Evolutionary conservation across 1,140 invertebrate species (phyloP).

Genomic region (Bombus sibiricus): DNA sequence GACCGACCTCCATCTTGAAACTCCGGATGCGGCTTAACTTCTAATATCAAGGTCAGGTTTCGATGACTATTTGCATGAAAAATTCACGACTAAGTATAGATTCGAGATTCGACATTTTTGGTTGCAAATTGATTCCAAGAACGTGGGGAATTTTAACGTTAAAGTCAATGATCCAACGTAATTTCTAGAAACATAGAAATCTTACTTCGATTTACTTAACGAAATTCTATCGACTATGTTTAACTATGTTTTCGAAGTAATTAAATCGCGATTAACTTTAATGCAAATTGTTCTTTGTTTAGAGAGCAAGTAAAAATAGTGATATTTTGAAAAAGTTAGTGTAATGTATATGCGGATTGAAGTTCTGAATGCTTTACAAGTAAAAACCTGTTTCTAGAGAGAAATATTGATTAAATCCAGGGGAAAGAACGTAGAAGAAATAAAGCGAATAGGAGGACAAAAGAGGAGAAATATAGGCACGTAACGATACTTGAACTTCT

Average conservation of each 20-base stretch:
- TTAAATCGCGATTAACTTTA: too few species aligned
- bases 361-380: background rate
- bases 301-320: too few species aligned
- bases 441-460: background rate
- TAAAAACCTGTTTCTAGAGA: background rate
- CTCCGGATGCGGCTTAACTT: conserved; percentile 1
- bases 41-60: conserved; percentile 23
- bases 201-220: too few species aligned
- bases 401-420: background rate
- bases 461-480: background rate
- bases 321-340: background rate
- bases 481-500: background rate
- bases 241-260: too few species aligned
- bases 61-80: background rate
- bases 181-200: too few species aligned
- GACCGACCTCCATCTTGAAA: conserved; percentile 31
- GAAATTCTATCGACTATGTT: too few species aligned
- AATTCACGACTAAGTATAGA: background rate
- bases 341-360: background rate
- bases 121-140: background rate
- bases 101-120: background rate
- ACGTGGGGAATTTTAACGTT: background rate
- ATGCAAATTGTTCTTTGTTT: too few species aligned
- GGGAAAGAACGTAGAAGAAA: background rate
- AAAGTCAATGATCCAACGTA: background rate